Conservation (phyloP, 1,140 invertebrate species). For the Hycleus cichorii region DNA sequence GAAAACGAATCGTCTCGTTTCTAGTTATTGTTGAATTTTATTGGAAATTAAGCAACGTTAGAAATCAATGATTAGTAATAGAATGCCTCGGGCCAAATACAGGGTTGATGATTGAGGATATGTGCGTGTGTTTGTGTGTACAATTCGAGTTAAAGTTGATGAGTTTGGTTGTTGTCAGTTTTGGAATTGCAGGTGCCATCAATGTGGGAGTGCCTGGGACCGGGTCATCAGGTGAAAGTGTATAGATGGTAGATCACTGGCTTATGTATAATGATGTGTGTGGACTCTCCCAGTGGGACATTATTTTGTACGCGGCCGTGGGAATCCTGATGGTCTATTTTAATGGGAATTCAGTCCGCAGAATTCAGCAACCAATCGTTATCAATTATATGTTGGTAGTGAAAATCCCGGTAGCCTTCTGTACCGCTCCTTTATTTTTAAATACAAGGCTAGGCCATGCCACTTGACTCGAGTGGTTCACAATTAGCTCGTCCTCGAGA, state of each 20-base stretch:
- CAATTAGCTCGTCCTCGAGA: conserved; percentile 12
- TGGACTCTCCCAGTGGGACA: conserved; percentile 17
- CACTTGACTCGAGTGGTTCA: conserved; percentile 8
- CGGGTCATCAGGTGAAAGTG: conserved; percentile 17
- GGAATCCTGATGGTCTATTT: conserved; percentile 3
- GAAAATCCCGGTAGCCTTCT: background rate
- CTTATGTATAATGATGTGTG: conserved; percentile 7
- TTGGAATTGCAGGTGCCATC: conserved; percentile 16
- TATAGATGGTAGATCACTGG: conserved; percentile 2
- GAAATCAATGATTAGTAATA: too few species aligned
- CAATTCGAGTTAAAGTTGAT: background rate
- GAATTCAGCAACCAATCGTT: background rate
- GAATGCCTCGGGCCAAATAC: too few species aligned
- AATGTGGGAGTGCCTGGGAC: conserved; percentile 17
- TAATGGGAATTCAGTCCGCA: background rate
- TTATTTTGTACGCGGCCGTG: conserved; percentile 10
- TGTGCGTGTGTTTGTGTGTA: too few species aligned
- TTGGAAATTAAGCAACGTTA: background rate
- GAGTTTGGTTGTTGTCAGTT: conserved; percentile 2
- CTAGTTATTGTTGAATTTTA: background rate
- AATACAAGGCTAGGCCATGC: conserved; percentile 3
- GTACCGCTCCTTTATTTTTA: conserved; percentile 4
- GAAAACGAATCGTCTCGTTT: background rate
- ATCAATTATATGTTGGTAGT: too few species aligned
- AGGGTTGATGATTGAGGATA: too few species aligned